Evolutionary conservation across 2,113 vertebrate genomes (phyloP), one percentile per base, ranked within the genome.

Genomic region (Gorsachius goisagi): DNA sequence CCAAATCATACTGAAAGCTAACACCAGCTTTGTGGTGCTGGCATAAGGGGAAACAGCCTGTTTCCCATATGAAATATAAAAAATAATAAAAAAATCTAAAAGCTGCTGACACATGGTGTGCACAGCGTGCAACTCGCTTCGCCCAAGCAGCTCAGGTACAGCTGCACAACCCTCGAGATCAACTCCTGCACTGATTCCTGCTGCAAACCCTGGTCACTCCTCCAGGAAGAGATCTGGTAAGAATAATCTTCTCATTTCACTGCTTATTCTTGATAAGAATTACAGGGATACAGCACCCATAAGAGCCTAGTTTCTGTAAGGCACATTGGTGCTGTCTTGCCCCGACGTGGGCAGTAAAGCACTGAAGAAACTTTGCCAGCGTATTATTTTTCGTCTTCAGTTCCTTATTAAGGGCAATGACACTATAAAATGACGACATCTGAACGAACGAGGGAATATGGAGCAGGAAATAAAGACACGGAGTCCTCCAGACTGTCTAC

Each of bases 271-370:
- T 26, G 52, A 30, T 49, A 86, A 81, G 59, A 84, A 79, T 62
- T 2, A 19, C 32, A 19, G 1, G 35, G 68, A 67, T 73, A n/a
- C 9, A 47, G 64, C 77, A 64, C 0, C 1, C 11, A 3, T 2
- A 12, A 28, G 47, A 71, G 45, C 1, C 0, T 15, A 13, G 39
- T 22, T 81, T 47, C 74, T 2, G 0, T 21, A 11, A 60, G 37
- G 64, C 0, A 0, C 5, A 6, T 22, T 35, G 1, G 0, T 19
- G 55, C 75, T 22, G 22, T 9, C 26, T 5, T 75, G 53, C 55
- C 53, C 67, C 39, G 35, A 18, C 11, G 19, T 0, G 3, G 45
- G 41, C 71, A 77, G 58, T 8, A 83, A 89, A 83, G n/a, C 41
- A 12, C 50, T 2, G 15, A 33, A 23, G 39, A 74, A 67, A 68